phyloP scores from a whole-genome alignment of 2,888 invertebrate species.

The Zaprionus bogoriensis region DNA sequence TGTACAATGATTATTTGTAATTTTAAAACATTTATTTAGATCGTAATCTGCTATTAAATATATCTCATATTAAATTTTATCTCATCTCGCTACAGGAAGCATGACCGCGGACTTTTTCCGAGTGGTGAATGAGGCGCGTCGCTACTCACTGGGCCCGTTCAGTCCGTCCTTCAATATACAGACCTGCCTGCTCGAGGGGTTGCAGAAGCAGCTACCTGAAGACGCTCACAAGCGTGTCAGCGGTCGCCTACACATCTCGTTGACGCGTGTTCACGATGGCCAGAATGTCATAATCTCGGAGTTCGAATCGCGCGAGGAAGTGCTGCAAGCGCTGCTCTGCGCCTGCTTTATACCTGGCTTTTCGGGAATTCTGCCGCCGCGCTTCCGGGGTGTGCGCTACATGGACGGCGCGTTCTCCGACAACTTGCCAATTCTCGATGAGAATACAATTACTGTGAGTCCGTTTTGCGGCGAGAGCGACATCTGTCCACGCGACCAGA shows the following conservation, averaged over 20 bases:
- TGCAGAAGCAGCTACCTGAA: conserved; percentile 91
- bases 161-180: conserved; percentile 98
- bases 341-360: conserved; percentile 97
- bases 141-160: conserved; percentile 95
- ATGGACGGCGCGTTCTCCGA: conserved; percentile 98
- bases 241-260: conserved; percentile 95
- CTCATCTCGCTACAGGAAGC: conserved; percentile 86
- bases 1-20: background rate
- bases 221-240: conserved; percentile 96
- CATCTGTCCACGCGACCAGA: conserved; percentile 94
- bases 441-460: conserved; percentile 97
- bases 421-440: conserved; percentile 95
- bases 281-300: conserved; percentile 97
- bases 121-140: conserved; percentile 94
- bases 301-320: conserved; percentile 94
- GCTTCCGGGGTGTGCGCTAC: conserved; percentile 93
- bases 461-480: conserved; percentile 99
- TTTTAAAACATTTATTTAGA: background rate
- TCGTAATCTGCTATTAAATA: background rate
- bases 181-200: conserved; percentile 91
- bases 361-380: conserved; percentile 95
- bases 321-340: conserved; percentile 94
- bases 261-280: conserved; percentile 96
- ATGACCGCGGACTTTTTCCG: conserved; percentile 95
- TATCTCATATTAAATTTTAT: background rate